Conservation (phyloP, 2,113 vertebrate genomes). For the Poicephalus gulielmi region DNA sequence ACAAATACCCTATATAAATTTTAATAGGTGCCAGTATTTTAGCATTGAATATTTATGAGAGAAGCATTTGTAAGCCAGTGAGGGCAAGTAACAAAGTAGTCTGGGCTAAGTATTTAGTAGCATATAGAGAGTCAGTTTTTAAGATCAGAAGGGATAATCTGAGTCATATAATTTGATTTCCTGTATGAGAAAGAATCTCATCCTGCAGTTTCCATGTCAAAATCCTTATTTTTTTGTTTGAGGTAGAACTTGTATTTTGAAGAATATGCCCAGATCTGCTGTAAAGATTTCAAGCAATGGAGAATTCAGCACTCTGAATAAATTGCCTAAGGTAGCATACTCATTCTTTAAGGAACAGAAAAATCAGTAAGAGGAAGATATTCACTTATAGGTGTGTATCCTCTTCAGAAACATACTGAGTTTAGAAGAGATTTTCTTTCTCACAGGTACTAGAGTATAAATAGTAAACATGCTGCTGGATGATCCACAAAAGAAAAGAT, state of each 20-base stretch:
- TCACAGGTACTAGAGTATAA: neutral
- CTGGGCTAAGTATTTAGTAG: neutral
- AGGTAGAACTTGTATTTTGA: neutral
- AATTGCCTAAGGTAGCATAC: neutral
- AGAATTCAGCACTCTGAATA: neutral
- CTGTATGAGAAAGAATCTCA: neutral
- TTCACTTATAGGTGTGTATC: neutral
- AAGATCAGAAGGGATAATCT: neutral
- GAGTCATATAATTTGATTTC: neutral
- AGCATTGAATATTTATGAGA: neutral
- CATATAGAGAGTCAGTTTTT: neutral
- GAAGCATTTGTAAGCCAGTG: neutral
- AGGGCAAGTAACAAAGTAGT: neutral
- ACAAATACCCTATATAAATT: neutral
- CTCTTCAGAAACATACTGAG: neutral
- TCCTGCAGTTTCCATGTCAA: neutral
- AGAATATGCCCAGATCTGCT: neutral
- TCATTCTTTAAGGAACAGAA: neutral
- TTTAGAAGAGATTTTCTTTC: conserved; percentile 1
- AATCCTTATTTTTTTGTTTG: neutral
- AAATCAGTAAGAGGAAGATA: neutral
- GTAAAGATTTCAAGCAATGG: neutral
- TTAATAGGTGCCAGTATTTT: neutral
- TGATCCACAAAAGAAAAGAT: neutral
- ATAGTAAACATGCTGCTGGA: neutral